phyloP scores from a whole-genome alignment of 2,113 vertebrate species.

The Odocoileus hemionus region DNA sequence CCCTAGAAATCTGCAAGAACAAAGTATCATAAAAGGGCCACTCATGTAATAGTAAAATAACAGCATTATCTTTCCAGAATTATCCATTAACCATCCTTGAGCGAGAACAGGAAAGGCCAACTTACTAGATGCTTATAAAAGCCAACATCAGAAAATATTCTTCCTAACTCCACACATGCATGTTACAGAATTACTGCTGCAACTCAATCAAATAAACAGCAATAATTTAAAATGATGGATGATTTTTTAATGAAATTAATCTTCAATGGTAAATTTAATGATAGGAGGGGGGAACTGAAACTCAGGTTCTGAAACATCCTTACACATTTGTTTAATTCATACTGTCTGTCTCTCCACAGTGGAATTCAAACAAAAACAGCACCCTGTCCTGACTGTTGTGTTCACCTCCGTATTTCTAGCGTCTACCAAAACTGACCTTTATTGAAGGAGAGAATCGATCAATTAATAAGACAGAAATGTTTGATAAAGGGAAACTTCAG shows the following conservation, averaged over 20 bases:
- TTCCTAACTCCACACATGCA: not conserved
- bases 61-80: constrained; percentile 10
- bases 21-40: not conserved
- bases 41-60: not conserved
- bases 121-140: not conserved
- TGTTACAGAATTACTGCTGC: not conserved
- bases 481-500: not conserved
- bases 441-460: not conserved
- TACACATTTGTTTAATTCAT: not conserved
- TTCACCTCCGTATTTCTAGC: not conserved
- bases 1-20: not conserved
- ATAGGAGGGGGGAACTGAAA: not conserved
- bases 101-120: not conserved
- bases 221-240: constrained; percentile 21
- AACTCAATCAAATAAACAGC: not conserved
- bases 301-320: not conserved
- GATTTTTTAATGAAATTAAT: constrained; percentile 1
- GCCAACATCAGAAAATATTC: not conserved
- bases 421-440: not conserved
- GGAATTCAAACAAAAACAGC: not conserved
- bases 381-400: not conserved
- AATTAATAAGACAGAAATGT: not conserved
- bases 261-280: not conserved
- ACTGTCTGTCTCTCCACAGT: not conserved
- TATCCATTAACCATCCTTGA: not conserved